Conservation (phyloP, 2,113 vertebrate species). For the Patagioenas fasciata region DNA sequence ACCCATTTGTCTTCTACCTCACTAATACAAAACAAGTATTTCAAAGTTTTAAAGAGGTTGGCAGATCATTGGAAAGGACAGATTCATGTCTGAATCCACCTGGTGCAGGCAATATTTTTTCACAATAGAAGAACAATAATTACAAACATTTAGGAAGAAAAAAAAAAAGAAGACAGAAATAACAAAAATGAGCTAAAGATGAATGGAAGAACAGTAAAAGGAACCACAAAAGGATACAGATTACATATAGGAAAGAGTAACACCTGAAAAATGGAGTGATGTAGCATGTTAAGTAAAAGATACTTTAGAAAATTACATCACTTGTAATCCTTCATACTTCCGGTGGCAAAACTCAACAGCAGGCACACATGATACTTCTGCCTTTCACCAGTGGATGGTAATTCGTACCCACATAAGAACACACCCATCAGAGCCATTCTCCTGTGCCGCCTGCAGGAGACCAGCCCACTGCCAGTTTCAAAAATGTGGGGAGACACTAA, state of each 20-base stretch:
- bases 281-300: background rate
- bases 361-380: background rate
- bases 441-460: background rate
- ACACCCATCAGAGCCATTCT: accelerated
- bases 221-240: background rate
- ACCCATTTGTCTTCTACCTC: background rate
- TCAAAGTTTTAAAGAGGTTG: background rate
- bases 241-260: background rate
- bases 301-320: background rate
- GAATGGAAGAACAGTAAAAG: background rate
- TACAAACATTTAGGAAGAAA: background rate
- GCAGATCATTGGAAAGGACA: background rate
- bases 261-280: too few relatives aligned
- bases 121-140: background rate
- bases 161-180: background rate
- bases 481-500: background rate
- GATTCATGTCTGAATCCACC: background rate
- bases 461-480: background rate
- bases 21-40: constrained; percentile 13
- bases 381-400: background rate
- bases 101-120: background rate
- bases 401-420: background rate
- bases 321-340: background rate
- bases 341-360: background rate
- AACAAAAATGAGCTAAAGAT: background rate